These are phyloP conservation scores for Anoplolepis gracilipes DNA, from an alignment of 1,140 invertebrate genomes.

Conservation along the genomic window DNA sequence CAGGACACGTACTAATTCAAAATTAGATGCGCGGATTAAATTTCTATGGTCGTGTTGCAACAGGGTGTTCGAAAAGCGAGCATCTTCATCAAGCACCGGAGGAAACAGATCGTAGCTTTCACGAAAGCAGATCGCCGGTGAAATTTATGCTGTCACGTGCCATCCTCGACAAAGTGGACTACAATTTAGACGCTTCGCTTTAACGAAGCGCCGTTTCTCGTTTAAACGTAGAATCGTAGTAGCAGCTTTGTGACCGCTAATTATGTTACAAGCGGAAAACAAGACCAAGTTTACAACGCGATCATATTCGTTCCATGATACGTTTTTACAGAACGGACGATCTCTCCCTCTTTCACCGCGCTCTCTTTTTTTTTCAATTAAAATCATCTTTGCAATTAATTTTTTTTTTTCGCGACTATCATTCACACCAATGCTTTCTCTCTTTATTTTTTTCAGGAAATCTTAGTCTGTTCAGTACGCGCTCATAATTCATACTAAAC, in stretches of 20 bases:
- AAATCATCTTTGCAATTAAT: not conserved
- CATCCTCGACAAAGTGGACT: constrained; percentile 54
- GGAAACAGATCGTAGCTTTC: constrained; percentile 53
- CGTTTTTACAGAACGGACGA: too few species aligned
- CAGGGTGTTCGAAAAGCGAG: constrained; percentile 32
- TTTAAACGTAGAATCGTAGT: constrained; percentile 51
- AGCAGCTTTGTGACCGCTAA: not conserved
- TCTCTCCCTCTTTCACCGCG: not conserved
- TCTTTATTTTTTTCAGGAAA: not conserved
- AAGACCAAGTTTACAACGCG: not conserved
- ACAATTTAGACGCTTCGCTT: constrained; percentile 54
- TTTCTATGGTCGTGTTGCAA: constrained; percentile 37
- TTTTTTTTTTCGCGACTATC: constrained; percentile 2
- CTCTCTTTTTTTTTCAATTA: not conserved
- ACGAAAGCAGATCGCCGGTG: constrained; percentile 54
- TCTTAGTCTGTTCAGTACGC: not conserved
- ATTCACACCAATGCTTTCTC: not conserved
- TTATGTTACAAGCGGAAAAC: not conserved
- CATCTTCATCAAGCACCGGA: constrained; percentile 14
- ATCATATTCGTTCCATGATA: not conserved
- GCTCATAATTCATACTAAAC: constrained; percentile 21
- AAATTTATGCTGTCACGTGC: constrained; percentile 67
- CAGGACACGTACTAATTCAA: constrained; percentile 22
- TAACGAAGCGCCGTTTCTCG: constrained; percentile 52
- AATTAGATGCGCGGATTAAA: constrained; percentile 52